Evolutionary conservation across 2,113 vertebrate genomes (phyloP).

Genomic region (Danionella cerebrum): DNA sequence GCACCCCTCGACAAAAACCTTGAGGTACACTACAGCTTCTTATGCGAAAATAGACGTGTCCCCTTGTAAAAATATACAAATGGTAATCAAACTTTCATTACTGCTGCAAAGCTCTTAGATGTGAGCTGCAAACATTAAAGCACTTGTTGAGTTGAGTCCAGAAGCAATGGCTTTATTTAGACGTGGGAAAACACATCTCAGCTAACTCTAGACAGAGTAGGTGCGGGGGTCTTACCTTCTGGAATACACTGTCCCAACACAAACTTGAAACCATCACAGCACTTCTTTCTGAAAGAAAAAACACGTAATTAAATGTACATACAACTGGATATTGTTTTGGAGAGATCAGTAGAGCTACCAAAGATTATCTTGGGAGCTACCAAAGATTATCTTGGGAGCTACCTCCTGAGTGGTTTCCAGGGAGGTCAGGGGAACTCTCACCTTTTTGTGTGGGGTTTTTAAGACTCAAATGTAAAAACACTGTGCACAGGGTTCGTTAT

Average conservation of each 20-base stretch:
- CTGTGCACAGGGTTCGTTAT: too few relatives aligned
- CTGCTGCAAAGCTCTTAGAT: constrained; percentile 1
- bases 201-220: neutral
- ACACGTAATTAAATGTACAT: neutral
- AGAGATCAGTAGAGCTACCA: too few relatives aligned
- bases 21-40: neutral
- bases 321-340: too few relatives aligned
- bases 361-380: too few relatives aligned
- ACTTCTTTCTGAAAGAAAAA: constrained; percentile 81
- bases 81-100: constrained; percentile 19
- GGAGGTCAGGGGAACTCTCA: too few relatives aligned
- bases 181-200: neutral
- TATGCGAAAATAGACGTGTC: neutral
- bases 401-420: too few relatives aligned
- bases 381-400: too few relatives aligned
- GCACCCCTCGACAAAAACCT: neutral
- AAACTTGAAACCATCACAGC: constrained; percentile 95
- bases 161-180: constrained; percentile 11
- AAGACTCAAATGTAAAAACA: too few relatives aligned
- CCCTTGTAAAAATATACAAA: constrained; percentile 5
- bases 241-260: constrained; percentile 96
- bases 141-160: neutral
- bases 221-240: constrained; percentile 76
- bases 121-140: constrained; percentile 17
- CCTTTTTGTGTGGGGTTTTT: too few relatives aligned